Conservation (phyloP, 2,797 vertebrate species). For the Vespertilio murinus region DNA sequence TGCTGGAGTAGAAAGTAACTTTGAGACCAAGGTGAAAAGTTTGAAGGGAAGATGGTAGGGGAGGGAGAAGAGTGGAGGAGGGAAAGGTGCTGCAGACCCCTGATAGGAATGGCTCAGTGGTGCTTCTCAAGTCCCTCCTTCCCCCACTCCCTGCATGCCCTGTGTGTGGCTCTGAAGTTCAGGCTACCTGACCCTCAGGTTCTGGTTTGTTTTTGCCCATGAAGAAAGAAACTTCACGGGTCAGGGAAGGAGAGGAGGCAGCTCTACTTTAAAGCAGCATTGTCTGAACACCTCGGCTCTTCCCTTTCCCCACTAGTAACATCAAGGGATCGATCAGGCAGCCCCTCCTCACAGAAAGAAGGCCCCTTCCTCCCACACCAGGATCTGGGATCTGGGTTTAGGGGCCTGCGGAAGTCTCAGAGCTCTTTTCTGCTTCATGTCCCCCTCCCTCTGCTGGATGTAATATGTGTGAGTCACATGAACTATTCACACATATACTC, state of each 20-base stretch:
- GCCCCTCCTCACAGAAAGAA: neutral
- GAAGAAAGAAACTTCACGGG: neutral
- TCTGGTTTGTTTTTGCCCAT: neutral
- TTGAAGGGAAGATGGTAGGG: neutral
- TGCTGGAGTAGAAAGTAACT: neutral
- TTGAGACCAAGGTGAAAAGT: neutral
- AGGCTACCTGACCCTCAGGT: neutral
- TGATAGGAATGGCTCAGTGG: neutral
- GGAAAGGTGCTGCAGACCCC: neutral
- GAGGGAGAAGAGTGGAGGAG: too few species aligned
- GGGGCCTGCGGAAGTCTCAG: neutral
- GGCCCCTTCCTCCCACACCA: too few species aligned
- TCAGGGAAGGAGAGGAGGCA: too few species aligned
- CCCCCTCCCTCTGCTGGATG: neutral
- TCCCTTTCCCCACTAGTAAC: neutral
- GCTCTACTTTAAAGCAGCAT: neutral
- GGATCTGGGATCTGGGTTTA: neutral
- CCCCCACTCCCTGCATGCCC: too few species aligned
- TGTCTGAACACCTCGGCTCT: neutral
- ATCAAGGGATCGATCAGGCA: neutral
- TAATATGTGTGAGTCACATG: neutral
- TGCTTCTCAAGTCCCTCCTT: neutral
- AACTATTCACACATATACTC: neutral
- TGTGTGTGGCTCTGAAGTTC: neutral
- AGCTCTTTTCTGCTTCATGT: neutral